Conservation (phyloP, 2,888 invertebrate genomes). For the Pterostichus niger region DNA sequence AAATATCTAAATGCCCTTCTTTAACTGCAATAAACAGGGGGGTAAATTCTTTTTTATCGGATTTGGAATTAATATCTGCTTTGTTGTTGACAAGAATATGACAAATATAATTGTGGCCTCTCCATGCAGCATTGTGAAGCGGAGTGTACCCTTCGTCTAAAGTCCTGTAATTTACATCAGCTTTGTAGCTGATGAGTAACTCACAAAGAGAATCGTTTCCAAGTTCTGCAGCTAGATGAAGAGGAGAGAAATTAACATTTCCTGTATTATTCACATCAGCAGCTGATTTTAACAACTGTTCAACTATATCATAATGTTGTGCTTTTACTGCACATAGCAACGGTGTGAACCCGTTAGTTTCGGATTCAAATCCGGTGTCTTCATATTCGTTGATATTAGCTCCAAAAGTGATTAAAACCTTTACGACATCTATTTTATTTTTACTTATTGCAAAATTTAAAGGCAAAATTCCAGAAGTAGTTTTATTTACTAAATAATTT, state of each 20-base stretch:
- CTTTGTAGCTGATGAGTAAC: not conserved
- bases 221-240: constrained; percentile 15
- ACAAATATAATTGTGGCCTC: not conserved
- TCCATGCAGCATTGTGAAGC: constrained; percentile 2
- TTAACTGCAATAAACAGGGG: not conserved
- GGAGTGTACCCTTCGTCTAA: constrained; percentile 1
- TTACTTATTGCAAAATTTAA: constrained; percentile 3
- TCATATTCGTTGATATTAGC: not conserved
- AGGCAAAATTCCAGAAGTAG: not conserved
- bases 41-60: not conserved
- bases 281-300: not conserved
- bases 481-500: not conserved
- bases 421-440: not conserved
- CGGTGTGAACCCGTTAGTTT: not conserved
- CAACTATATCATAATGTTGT: not conserved
- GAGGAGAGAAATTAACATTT: not conserved
- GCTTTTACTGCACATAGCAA: not conserved
- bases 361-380: not conserved
- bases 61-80: not conserved
- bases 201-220: constrained; percentile 3
- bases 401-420: not conserved
- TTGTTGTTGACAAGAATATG: constrained; percentile 12
- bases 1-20: not conserved
- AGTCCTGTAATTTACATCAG: not conserved
- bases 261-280: not conserved